Conservation (phyloP, 1,140 invertebrate species). For the Bombus affinis region DNA sequence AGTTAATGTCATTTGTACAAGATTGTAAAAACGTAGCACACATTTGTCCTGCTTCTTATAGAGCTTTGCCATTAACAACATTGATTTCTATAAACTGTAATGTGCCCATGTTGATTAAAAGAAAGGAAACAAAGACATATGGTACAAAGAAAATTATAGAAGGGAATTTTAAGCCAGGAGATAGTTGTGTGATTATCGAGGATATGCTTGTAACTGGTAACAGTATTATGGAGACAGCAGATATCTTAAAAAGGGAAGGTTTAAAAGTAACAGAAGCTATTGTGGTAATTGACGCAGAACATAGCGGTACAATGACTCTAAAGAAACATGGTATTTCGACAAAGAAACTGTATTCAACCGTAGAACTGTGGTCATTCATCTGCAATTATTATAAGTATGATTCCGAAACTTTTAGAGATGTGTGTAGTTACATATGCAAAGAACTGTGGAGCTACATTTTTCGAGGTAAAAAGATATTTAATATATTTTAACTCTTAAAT, state of each 20-base stretch:
- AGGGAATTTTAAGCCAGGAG: constrained; percentile 90
- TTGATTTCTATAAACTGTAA: constrained; percentile 88
- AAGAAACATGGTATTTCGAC: constrained; percentile 85
- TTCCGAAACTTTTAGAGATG: too few relatives aligned
- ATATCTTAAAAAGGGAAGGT: constrained; percentile 88
- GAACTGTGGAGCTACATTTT: too few relatives aligned
- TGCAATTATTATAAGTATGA: too few relatives aligned
- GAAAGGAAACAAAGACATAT: constrained; percentile 96
- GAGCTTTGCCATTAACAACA: constrained; percentile 96
- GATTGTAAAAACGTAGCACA: constrained; percentile 84
- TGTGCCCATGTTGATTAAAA: constrained; percentile 94
- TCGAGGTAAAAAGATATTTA: too few relatives aligned
- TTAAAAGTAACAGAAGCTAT: constrained; percentile 89
- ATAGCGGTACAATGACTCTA: constrained; percentile 92
- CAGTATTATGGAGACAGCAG: constrained; percentile 95
- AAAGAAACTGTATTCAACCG: too few relatives aligned
- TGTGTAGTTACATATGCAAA: too few relatives aligned
- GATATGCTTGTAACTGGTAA: constrained; percentile 98
- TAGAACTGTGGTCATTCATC: too few relatives aligned
- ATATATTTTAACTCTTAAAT: too few relatives aligned
- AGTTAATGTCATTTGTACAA: constrained; percentile 86
- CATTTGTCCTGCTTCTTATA: constrained; percentile 98
- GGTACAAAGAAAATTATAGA: constrained; percentile 98
- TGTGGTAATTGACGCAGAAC: constrained; percentile 95
- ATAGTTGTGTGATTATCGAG: constrained; percentile 95